Base-by-base conservation (phyloP, 2,797 vertebrate species). In the Sternarchorhynchus goeldii region DNA sequence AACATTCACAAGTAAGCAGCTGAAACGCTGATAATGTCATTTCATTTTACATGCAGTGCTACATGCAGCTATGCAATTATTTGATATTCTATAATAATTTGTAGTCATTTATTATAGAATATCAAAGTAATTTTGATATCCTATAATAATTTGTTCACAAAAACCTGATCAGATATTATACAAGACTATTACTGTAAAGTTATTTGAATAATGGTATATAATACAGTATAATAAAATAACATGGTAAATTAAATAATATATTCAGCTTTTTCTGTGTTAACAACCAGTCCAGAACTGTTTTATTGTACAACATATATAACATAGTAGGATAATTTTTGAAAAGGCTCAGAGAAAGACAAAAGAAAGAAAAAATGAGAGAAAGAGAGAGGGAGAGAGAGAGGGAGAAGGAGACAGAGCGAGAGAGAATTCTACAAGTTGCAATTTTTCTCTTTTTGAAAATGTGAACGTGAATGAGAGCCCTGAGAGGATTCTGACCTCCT, bases 401-500 rank as follows among this genome's bases (percentile, higher is more conserved):
- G 36, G 31, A 25, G 5, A 36, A 32, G 65, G 6, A 50, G 6
- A 34, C 2, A 17, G 60, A 56, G 12, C 41, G 21, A 45, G 32
- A 16, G 16, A 67, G 31, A 63, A n/a, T 55, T 32, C 7, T 50
- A 55, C 2, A 56, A 56, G 5, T 62, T 63, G 45, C n/a, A 62
- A 63, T 45, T 55, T 34, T 21, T 20, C 32, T 31, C 32, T 58
- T 1, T 10, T 50, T 56, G 50, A 12, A 39, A 71, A 60, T 21
- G 50, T 14, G 20, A 41, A n/a, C 41, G 56, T 45, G 36, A 84
- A 75, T 45, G 73, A 55, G 71, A 66, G 81, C 79, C 74, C 70
- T 25, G 70, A 73, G 81, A 63, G 78, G 76, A 79, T 81, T 78
- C 76, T 79, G 84, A 84, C 78, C 80, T 76, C 82, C 84, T 87